phyloP scores from a whole-genome alignment of 2,888 invertebrate species.

The Eucera pruinosa region DNA sequence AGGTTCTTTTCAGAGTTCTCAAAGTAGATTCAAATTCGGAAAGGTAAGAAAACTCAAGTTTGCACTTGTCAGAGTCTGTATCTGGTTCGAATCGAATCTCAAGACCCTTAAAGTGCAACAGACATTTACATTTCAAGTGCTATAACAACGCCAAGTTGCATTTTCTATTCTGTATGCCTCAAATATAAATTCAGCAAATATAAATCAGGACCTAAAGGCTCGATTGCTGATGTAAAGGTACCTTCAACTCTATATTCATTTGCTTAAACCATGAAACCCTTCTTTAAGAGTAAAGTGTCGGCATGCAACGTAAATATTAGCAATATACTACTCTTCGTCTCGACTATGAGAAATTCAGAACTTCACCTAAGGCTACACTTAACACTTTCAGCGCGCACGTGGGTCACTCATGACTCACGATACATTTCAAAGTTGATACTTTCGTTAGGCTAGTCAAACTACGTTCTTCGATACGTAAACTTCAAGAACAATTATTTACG shows the following conservation, averaged over 20 bases:
- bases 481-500: too few relatives aligned
- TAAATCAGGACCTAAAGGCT: neutral
- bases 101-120: slow-evolving; percentile 1
- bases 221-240: neutral
- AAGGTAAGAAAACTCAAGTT: neutral
- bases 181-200: neutral
- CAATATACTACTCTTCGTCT: neutral
- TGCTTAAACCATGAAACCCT: neutral
- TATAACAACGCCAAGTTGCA: neutral
- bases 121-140: slow-evolving; percentile 8
- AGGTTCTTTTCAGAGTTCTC: too few relatives aligned
- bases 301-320: neutral
- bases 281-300: neutral
- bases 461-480: neutral
- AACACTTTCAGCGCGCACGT: neutral
- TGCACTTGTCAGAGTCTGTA: neutral
- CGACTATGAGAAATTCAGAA: neutral
- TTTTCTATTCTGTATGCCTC: neutral
- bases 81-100: slow-evolving; percentile 4
- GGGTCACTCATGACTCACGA: neutral
- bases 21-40: too few relatives aligned
- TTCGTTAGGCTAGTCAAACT: neutral
- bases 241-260: neutral
- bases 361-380: slow-evolving; percentile 8
- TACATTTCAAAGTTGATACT: neutral